Base-by-base conservation (phyloP, 1,140 invertebrate genomes). In the Caenorhabditis remanei region DNA sequence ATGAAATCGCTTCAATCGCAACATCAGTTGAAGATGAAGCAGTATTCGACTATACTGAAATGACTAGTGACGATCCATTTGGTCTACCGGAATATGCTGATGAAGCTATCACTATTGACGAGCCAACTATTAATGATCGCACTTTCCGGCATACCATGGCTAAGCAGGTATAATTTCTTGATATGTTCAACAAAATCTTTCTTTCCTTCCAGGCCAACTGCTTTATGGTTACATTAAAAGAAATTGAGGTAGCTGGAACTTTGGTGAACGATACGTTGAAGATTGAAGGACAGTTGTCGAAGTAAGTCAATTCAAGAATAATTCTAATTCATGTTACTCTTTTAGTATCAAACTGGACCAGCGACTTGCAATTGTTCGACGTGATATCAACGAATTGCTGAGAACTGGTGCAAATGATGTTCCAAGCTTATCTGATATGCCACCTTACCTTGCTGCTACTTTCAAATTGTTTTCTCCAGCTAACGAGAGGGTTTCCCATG, bases 131-230 rank as follows among this genome's bases (percentile, higher is more conserved):
- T 32, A 85, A 85, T 43, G 83, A 88, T 41, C 63, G 87, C 0
- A 84, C 63, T 11, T 88, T 71, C 67, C 85, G 86, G 41, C 43
- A 58, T 43, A 71, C 86, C 14, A 88, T 88, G 87, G 67, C 87
- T n/a, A 88, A 88, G 40, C 87, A 88, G 48, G 87, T 88, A 55
- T 43, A 0, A 21, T n/a, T 21, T 7, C 21, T 14, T 43, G 0
- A 3, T 16, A 4, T 0, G 40, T 32, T n/a, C 0, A 83, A 43
- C 50, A 50, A 6, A 11, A 8, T n/a, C 84, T 67, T 6, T 3
- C 1, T 24, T 13, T 21, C 21, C 40, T 50, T 84, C 43, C n/a
- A 87, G 87, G 82, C 53, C 3, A 87, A 87, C 21, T 7, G 67
- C 24, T 84, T 88, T n/a, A 56, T 53, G 40, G 87, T 84, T 9